Evolutionary conservation across 1,140 invertebrate species (phyloP).

Genomic region (Hypothenemus hampei): DNA sequence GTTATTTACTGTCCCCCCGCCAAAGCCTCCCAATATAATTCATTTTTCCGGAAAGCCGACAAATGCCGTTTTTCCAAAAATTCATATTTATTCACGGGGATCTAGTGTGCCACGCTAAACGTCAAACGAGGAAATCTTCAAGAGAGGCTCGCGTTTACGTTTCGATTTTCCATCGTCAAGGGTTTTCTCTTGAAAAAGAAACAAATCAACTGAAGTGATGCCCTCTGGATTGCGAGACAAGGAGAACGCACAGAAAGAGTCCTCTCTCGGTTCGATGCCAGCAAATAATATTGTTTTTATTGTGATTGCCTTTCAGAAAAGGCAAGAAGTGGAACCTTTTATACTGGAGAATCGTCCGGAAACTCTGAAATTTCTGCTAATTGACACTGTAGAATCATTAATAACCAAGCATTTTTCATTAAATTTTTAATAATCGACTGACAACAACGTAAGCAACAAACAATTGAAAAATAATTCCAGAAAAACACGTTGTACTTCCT

Average conservation of each 20-base stretch:
- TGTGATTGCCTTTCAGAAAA: slow-evolving; percentile 30
- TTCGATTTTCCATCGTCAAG: too few species aligned
- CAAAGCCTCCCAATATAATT: slow-evolving; percentile 13
- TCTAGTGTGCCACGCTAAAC: not conserved
- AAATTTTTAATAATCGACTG: too few species aligned
- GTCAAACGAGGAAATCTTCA: not conserved
- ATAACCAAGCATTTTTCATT: too few species aligned
- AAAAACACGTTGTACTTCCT: not conserved
- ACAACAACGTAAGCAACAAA: too few species aligned
- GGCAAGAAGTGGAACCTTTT: too few species aligned
- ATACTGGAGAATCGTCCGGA: too few species aligned
- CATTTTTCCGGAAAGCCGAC: slow-evolving; percentile 3
- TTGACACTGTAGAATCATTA: too few species aligned
- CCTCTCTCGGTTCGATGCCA: slow-evolving; percentile 29
- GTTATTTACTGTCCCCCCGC: slow-evolving; percentile 23
- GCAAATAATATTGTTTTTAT: slow-evolving; percentile 36
- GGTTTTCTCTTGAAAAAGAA: slow-evolving; percentile 16
- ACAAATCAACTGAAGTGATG: slow-evolving; percentile 27
- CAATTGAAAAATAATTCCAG: too few species aligned
- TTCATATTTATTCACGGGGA: not conserved
- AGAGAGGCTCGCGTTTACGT: slow-evolving; percentile 16
- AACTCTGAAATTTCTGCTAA: too few species aligned
- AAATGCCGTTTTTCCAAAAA: not conserved
- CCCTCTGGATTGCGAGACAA: slow-evolving; percentile 16
- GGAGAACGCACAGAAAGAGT: too few species aligned